Evolutionary conservation across 2,888 invertebrate genomes (phyloP).

Genomic region (Melanotus villosus): DNA sequence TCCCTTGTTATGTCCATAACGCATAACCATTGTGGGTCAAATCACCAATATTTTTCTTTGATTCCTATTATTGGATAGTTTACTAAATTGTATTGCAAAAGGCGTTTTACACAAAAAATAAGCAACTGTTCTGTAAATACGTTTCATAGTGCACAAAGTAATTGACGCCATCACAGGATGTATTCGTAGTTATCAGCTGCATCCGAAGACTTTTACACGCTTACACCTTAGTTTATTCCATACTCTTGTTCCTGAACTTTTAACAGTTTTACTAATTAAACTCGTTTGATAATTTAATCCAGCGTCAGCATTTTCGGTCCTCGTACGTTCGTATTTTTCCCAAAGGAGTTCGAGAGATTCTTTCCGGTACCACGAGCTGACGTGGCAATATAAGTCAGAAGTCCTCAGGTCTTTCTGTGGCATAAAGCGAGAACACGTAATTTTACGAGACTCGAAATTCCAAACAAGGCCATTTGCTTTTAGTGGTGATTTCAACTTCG

Average conservation of each 20-base stretch:
- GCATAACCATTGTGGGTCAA: no score
- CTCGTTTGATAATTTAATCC: background rate
- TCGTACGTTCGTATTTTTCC: background rate
- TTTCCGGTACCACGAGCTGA: background rate
- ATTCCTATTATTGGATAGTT: no score
- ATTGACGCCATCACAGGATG: no score
- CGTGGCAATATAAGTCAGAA: background rate
- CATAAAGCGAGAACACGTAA: slow-evolving; percentile 15
- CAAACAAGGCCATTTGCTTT: slow-evolving; percentile 15
- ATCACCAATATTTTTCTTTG: no score
- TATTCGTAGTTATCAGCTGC: slow-evolving; percentile 14
- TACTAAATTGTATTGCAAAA: no score
- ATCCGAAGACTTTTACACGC: slow-evolving; percentile 6
- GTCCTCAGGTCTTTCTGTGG: background rate
- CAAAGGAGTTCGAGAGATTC: background rate
- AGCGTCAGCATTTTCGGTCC: slow-evolving; percentile 3
- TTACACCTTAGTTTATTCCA: background rate
- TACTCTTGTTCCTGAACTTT: background rate
- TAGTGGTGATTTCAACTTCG: slow-evolving; percentile 11
- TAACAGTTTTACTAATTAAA: slow-evolving; percentile 6
- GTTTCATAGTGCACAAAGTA: no score
- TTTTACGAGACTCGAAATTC: slow-evolving; percentile 16
- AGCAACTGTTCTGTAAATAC: no score
- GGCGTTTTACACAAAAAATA: no score
- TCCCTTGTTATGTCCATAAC: no score